Evolutionary conservation across 2,113 vertebrate species (phyloP), one percentile per base, ranked within the genome.

Genomic region (Burhinus oedicnemus): DNA sequence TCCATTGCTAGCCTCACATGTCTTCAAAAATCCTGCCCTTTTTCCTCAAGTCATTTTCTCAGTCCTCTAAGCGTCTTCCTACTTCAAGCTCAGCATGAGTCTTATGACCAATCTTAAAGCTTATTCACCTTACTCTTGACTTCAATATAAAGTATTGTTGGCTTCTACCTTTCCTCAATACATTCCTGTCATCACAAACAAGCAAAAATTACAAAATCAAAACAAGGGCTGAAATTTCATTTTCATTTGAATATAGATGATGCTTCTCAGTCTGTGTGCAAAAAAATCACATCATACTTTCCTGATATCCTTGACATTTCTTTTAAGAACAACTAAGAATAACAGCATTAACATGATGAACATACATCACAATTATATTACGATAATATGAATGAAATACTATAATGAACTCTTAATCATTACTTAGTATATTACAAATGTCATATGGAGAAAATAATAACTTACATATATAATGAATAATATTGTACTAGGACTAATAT

Each of bases 401-500:
- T 94, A 87, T 96, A 87, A 98, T 92, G 88, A 97, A 96, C 92
- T 97, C 93, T 94, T 97, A 97, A 97, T 98, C 79, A 97, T 97
- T 98, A 98, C 82, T 95, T 96, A 97, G 88, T 95, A 94, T 92
- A 97, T 96, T 97, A 97, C 70, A 97, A 96, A 93, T 93, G 97
- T 97, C 84, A 36, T 91, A 96, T 62, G 74, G 71, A 91, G 90
- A 98, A 97, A 98, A 97, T 96, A 97, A 96, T 96, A 96, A 92
- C 94, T 82, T 95, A 97, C 72, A 87, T 97, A 96, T 97, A 93
- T 96, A 97, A 97, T 97, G 92, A 98, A 95, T 95, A 97, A 96
- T 95, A 97, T 79, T 97, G 94, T 86, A 97, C 82, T 94, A 97
- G 83, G 71, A 86, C 81, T 97, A 98, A 97, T 97, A 95, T 3